These are phyloP conservation scores for Pristiophorus japonicus DNA, from an alignment of 2,113 vertebrate species.

Conservation along the genomic window DNA sequence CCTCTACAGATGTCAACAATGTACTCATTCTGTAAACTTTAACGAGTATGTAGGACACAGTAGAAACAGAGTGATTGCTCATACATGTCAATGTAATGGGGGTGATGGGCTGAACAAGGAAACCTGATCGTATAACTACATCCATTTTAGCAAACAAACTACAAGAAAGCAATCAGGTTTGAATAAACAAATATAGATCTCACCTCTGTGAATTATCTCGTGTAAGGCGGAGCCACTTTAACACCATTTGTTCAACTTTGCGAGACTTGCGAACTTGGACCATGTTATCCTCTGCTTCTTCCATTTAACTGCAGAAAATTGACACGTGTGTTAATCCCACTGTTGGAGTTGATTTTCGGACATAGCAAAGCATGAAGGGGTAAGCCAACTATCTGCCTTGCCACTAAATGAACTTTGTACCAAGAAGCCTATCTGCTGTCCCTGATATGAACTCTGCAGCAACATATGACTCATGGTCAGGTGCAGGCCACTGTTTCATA, in stretches of 20 bases:
- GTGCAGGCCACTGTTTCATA: too few species aligned
- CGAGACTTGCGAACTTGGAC: slow-evolving; percentile 73
- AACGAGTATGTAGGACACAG: not conserved
- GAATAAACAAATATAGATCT: not conserved
- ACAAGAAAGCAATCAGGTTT: not conserved
- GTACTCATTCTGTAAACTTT: not conserved
- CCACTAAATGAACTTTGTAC: too few species aligned
- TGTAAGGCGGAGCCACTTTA: slow-evolving; percentile 85
- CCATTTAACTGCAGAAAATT: slow-evolving; percentile 79
- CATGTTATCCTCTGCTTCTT: slow-evolving; percentile 81
- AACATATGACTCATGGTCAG: too few species aligned
- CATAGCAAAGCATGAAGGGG: too few species aligned
- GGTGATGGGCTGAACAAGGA: not conserved
- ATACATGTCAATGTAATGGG: not conserved
- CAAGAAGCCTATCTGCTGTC: too few species aligned
- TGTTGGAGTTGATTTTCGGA: too few species aligned
- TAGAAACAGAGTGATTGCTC: not conserved
- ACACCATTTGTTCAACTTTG: slow-evolving; percentile 91
- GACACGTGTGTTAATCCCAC: not conserved
- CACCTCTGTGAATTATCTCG: slow-evolving; percentile 79
- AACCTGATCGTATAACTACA: too few species aligned
- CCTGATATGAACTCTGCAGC: too few species aligned
- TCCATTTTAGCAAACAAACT: not conserved
- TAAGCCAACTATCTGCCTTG: too few species aligned
- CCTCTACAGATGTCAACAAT: not conserved